Evolutionary conservation across 2,797 vertebrate genomes (phyloP).

Genomic region (Xenentodon cancila): DNA sequence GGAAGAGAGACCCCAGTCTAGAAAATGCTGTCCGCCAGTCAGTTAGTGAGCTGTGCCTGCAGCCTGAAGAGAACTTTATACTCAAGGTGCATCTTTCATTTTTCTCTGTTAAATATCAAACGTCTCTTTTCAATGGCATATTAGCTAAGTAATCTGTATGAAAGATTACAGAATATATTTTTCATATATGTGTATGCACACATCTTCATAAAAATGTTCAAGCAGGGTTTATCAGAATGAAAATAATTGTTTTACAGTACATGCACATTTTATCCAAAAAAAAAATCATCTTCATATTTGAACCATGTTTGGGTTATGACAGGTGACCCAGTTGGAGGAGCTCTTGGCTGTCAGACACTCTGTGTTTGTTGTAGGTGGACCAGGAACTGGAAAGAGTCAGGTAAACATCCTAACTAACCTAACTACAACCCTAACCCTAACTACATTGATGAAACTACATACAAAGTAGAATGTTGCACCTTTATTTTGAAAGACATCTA

Average conservation of each 20-base stretch:
- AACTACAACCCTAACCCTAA: too few species aligned
- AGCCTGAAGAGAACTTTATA: conserved; percentile 91
- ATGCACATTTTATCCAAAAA: too few species aligned
- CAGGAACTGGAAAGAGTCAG: conserved; percentile 84
- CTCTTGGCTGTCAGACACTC: conserved; percentile 82
- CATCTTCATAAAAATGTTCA: too few species aligned
- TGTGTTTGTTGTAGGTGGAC: conserved; percentile 83
- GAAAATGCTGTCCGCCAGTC: conserved; percentile 86
- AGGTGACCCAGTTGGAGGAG: conserved; percentile 85
- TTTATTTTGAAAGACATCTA: neutral
- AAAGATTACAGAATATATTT: too few species aligned
- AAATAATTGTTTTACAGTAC: too few species aligned
- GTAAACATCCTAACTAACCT: conserved; percentile 52
- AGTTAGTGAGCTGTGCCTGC: conserved; percentile 82
- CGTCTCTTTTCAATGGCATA: neutral
- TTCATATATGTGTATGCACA: too few species aligned
- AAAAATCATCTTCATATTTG: too few species aligned
- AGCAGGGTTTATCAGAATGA: too few species aligned
- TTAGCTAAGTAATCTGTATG: neutral
- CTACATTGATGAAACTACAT: neutral
- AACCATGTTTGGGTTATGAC: conserved; percentile 20
- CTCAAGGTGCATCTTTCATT: conserved; percentile 79
- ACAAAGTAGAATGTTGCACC: neutral
- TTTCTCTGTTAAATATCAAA: neutral
- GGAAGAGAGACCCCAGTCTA: conserved; percentile 81